Percentiles rank a stretch among this genome's conserved stretches.
Evolutionary conservation across 1,140 invertebrate species (phyloP).

Genomic region (Octopus sinensis): DNA sequence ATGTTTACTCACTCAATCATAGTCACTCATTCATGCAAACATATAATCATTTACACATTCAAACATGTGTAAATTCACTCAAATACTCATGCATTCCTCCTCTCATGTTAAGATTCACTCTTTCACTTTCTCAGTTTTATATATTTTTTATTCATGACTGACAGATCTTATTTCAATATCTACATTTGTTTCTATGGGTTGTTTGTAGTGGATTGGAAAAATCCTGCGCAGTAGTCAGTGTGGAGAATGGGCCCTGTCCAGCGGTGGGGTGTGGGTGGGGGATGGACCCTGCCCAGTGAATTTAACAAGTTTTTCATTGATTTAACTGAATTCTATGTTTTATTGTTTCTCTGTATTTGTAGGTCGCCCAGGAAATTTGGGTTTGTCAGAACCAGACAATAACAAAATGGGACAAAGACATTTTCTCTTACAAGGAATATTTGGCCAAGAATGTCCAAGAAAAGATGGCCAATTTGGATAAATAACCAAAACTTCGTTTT

Average conservation of each 20-base stretch:
- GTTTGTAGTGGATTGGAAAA: background rate
- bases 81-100: no score
- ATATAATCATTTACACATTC: no score
- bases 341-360: conserved; percentile 41
- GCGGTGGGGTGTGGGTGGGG: background rate
- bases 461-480: conserved; percentile 38
- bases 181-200: no score
- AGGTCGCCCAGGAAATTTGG: conserved; percentile 99
- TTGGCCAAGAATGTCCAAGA: conserved; percentile 75
- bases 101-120: no score
- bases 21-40: no score
- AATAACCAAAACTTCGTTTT: conserved; percentile 24
- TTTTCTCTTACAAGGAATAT: conserved; percentile 93
- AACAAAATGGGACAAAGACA: conserved; percentile 95
- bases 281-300: background rate
- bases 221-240: background rate
- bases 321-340: background rate
- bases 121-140: no score
- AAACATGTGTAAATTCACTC: no score
- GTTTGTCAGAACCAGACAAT: conserved; percentile 94
- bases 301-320: background rate
- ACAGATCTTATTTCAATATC: no score
- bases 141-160: no score
- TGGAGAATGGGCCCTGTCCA: background rate
- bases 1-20: no score